Evolutionary conservation across 2,888 invertebrate genomes (phyloP).

Genomic region (Argynnis bischoffii): DNA sequence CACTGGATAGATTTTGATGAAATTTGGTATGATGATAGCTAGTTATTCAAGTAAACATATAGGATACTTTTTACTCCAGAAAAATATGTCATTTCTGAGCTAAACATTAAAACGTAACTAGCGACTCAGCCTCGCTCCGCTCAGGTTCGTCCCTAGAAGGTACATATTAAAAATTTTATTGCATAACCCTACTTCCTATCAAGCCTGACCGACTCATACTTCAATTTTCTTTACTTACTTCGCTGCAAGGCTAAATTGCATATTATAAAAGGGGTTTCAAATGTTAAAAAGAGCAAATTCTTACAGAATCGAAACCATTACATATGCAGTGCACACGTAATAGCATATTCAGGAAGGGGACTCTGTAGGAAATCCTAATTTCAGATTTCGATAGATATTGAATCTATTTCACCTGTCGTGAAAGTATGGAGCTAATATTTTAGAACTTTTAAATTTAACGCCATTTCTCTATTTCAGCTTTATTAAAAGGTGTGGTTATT

Average conservation of each 20-base stretch:
- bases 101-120: no score
- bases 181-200: no score
- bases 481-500: slow-evolving; percentile 28
- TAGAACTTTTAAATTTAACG: slow-evolving; percentile 28
- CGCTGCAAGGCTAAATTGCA: not conserved
- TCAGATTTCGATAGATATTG: slow-evolving; percentile 31
- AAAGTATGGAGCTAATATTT: slow-evolving; percentile 36
- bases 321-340: slow-evolving; percentile 16
- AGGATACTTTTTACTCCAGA: no score
- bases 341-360: slow-evolving; percentile 13
- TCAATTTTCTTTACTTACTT: not conserved
- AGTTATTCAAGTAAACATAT: no score
- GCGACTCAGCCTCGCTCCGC: no score
- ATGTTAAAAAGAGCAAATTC: not conserved
- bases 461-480: slow-evolving; percentile 28
- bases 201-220: no score
- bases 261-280: not conserved
- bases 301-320: slow-evolving; percentile 1
- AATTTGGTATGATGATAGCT: no score
- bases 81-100: no score
- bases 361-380: slow-evolving; percentile 29
- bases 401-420: slow-evolving; percentile 32
- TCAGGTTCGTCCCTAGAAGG: no score
- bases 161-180: no score
- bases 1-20: no score